Conservation (phyloP, 2,797 vertebrate genomes). For the Mormyrus hasselquistii region DNA sequence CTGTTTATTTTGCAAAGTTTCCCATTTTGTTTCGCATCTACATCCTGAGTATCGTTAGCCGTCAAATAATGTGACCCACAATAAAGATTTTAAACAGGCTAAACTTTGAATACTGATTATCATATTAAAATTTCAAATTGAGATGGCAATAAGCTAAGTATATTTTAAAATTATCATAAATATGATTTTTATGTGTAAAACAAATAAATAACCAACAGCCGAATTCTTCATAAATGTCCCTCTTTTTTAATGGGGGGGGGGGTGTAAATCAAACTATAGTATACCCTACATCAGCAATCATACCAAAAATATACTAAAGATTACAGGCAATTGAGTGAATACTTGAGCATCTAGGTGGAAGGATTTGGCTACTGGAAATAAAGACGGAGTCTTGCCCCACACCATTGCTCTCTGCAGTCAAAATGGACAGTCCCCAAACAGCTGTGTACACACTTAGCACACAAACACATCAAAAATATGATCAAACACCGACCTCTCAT, state of each 20-base stretch:
- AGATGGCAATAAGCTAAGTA: not conserved
- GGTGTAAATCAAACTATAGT: not conserved
- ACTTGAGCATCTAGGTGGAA: not conserved
- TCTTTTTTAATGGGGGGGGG: not conserved
- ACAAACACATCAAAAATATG: not conserved
- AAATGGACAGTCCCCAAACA: not conserved
- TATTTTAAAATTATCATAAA: not conserved
- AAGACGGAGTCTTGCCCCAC: not conserved
- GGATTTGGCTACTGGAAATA: not conserved
- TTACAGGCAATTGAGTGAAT: not conserved
- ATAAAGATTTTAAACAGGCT: not conserved
- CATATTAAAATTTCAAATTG: not conserved
- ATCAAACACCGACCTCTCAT: not conserved
- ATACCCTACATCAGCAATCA: not conserved
- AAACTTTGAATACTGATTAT: not conserved
- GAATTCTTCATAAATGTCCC: not conserved
- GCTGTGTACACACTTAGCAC: not conserved
- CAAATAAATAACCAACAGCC: not conserved
- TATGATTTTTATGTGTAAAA: not conserved
- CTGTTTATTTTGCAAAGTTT: not conserved
- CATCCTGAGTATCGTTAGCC: not conserved
- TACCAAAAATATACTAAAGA: not conserved
- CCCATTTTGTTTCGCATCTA: not conserved
- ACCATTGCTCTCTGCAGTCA: not conserved
- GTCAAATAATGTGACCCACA: not conserved